A percentile compares a stretch with the other conserved stretches of the same genome.
Evolutionary conservation across 1,140 invertebrate genomes (phyloP).

Genomic region (Ips typographus): DNA sequence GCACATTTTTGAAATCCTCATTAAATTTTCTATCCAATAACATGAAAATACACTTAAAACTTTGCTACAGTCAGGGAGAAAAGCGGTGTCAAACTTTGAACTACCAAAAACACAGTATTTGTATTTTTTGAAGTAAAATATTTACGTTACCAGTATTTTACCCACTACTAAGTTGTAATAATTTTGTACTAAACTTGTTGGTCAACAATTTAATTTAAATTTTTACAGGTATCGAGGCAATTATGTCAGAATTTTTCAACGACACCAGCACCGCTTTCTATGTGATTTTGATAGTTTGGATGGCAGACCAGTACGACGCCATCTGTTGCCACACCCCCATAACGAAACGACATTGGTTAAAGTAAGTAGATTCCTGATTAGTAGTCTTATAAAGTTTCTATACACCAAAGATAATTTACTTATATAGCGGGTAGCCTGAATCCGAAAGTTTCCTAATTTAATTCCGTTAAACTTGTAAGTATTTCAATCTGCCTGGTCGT

Average conservation of each 20-base stretch:
- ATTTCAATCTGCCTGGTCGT: slow-evolving; percentile 16
- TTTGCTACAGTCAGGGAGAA: no score
- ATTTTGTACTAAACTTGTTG: no score
- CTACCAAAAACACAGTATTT: no score
- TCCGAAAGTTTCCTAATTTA: slow-evolving; percentile 28
- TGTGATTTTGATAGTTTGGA: slow-evolving; percentile 98
- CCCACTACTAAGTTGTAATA: no score
- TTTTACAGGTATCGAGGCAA: slow-evolving; percentile 89
- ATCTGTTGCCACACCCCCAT: slow-evolving; percentile 97
- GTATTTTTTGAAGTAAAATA: no score
- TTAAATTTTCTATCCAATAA: no score
- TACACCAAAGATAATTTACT: slow-evolving; percentile 11
- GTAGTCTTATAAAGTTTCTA: background rate
- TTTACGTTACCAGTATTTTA: no score
- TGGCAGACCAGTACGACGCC: slow-evolving; percentile 98
- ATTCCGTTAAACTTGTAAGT: slow-evolving; percentile 23
- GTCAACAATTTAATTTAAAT: background rate
- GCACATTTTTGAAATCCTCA: no score
- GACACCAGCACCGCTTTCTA: slow-evolving; percentile 99
- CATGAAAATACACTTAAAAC: no score
- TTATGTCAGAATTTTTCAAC: slow-evolving; percentile 99
- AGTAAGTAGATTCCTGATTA: slow-evolving; percentile 61
- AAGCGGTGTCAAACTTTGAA: no score
- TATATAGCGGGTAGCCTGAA: slow-evolving; percentile 6
- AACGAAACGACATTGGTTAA: slow-evolving; percentile 93